Evolutionary conservation across 2,888 invertebrate genomes (phyloP).

Genomic region (Colostygia pectinataria): DNA sequence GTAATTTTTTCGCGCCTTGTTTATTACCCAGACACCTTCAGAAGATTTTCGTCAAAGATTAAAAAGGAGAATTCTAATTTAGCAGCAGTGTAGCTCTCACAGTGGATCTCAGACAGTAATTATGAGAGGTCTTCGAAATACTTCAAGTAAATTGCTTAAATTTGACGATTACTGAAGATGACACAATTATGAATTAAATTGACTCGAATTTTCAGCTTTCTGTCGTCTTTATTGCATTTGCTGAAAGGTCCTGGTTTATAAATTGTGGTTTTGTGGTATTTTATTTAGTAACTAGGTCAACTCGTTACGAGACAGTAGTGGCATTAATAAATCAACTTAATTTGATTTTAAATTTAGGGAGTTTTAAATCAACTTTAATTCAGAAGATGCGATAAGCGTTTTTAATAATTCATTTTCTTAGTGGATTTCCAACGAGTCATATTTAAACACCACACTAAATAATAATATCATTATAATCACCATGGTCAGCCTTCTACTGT

Average conservation of each 20-base stretch:
- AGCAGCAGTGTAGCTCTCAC: conserved; percentile 17
- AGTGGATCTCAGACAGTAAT: conserved; percentile 28
- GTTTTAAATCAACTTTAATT: too few species aligned
- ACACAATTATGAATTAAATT: conserved; percentile 36
- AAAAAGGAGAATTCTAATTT: conserved; percentile 30
- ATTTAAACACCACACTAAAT: too few species aligned
- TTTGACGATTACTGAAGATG: conserved; percentile 37
- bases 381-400: too few species aligned
- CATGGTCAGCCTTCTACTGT: too few species aligned
- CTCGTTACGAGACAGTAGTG: too few species aligned
- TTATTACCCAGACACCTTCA: neutral
- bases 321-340: too few species aligned
- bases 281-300: neutral
- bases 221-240: conserved; percentile 11
- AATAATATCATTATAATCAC: too few species aligned
- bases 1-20: neutral
- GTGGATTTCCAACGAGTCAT: too few species aligned
- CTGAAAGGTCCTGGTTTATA: neutral
- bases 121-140: conserved; percentile 30
- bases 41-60: conserved; percentile 24
- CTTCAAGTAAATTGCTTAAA: conserved; percentile 36
- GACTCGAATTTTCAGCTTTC: conserved; percentile 19
- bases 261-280: neutral
- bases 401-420: too few species aligned
- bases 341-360: too few species aligned